Percentiles rank a stretch among this genome's conserved stretches.
Conservation (phyloP, 2,797 vertebrate genomes). For the Ispidina lecontei region DNA sequence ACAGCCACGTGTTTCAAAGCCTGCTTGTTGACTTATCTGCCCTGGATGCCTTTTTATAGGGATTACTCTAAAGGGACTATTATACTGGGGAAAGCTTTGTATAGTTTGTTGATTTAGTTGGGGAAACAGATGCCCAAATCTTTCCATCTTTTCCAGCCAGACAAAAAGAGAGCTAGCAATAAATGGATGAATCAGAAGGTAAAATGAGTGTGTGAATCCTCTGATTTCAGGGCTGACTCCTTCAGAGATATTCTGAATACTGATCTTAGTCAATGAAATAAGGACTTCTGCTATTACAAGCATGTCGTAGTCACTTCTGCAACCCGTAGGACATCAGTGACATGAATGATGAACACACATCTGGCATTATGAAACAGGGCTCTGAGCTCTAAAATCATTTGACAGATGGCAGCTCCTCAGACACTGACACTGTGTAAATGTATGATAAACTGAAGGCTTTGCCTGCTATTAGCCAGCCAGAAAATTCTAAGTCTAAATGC, state of each 20-base stretch:
- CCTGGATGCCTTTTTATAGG: not conserved
- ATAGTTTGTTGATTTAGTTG: not conserved
- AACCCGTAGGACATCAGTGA: not conserved
- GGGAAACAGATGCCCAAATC: not conserved
- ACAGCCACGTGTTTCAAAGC: not conserved
- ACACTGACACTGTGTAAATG: not conserved
- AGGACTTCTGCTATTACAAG: not conserved
- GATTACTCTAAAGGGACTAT: not conserved
- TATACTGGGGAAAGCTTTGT: not conserved
- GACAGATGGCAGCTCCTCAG: conserved; percentile 25
- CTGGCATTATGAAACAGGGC: not conserved
- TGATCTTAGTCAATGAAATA: not conserved
- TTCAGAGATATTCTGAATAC: not conserved
- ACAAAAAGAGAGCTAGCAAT: not conserved
- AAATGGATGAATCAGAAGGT: not conserved
- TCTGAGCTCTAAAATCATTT: not conserved
- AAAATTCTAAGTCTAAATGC: not conserved
- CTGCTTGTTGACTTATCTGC: not conserved
- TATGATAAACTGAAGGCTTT: conserved; percentile 20
- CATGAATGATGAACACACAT: not conserved
- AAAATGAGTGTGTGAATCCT: not conserved
- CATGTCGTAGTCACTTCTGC: not conserved
- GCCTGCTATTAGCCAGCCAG: not conserved
- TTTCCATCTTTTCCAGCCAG: not conserved
- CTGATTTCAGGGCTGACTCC: not conserved